A percentile compares a stretch with the other conserved stretches of the same genome.
These are phyloP conservation scores for Pseudopipra pipra DNA, from an alignment of 2,113 vertebrate genomes.

Conservation along the genomic window DNA sequence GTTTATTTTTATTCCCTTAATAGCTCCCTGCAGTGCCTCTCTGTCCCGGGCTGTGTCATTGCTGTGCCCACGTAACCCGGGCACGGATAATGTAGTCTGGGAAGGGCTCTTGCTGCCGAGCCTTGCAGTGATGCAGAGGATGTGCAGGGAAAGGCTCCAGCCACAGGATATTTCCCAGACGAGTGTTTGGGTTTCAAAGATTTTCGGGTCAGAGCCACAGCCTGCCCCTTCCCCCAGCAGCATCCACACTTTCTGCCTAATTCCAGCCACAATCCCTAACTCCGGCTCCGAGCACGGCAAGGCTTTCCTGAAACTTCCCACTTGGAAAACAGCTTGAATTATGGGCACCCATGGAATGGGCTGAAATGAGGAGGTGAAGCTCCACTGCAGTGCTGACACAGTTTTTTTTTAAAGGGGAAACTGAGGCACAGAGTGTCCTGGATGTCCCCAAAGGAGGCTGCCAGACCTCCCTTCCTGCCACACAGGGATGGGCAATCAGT, in stretches of 20 bases:
- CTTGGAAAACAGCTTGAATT: not conserved
- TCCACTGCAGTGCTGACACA: not conserved
- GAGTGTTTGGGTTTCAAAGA: not conserved
- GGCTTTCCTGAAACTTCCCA: not conserved
- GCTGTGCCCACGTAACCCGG: not conserved
- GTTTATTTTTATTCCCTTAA: slow-evolving; percentile 50
- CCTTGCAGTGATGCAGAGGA: not conserved
- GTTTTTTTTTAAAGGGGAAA: not conserved
- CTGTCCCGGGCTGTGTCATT: not conserved
- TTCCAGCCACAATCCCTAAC: not conserved
- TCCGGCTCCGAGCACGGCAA: not conserved
- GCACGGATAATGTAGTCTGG: not conserved
- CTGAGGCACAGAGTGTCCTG: not conserved
- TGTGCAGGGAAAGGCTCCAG: not conserved
- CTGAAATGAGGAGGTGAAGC: not conserved
- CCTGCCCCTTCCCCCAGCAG: not conserved
- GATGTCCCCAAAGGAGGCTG: not conserved
- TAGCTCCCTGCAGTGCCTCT: slow-evolving; percentile 6
- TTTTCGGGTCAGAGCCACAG: not conserved
- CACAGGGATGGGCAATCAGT: not conserved
- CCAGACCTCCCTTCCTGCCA: not conserved
- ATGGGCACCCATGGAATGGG: not conserved
- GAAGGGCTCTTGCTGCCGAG: not conserved
- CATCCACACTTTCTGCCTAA: not conserved
- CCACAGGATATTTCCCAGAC: not conserved